phyloP scores from a whole-genome alignment of 1,140 invertebrate genomes.

The Caerostris extrusa region DNA sequence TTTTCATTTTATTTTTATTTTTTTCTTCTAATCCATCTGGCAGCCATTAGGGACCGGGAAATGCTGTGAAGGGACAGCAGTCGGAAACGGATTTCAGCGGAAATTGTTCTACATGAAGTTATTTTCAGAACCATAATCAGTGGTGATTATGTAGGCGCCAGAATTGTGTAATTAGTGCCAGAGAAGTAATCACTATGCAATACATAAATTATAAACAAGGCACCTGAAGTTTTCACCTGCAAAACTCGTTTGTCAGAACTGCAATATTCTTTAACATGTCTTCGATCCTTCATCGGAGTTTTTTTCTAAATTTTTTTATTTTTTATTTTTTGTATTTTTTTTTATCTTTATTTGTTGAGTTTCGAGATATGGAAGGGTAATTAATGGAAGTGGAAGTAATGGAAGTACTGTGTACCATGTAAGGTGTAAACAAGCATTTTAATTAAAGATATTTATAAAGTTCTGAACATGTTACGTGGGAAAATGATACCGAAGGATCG shows the following conservation, averaged over 20 bases:
- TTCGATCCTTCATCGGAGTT: neutral
- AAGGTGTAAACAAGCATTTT: slow-evolving; percentile 4
- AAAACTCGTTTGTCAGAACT: slow-evolving; percentile 1
- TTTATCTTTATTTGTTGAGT: neutral
- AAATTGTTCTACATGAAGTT: slow-evolving; percentile 66
- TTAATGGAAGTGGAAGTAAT: slow-evolving; percentile 37
- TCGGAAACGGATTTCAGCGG: slow-evolving; percentile 23
- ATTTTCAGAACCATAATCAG: slow-evolving; percentile 70
- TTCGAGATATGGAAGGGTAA: neutral
- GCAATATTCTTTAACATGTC: slow-evolving; percentile 10
- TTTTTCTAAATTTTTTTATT: neutral
- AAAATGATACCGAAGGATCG: neutral
- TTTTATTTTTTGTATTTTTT: too few relatives aligned
- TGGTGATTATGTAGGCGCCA: slow-evolving; percentile 70
- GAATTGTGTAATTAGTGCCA: slow-evolving; percentile 74
- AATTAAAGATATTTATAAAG: slow-evolving; percentile 40
- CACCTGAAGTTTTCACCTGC: neutral
- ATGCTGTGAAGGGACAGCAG: slow-evolving; percentile 51
- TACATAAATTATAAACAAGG: slow-evolving; percentile 25
- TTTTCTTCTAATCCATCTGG: neutral
- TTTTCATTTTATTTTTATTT: neutral
- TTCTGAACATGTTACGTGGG: neutral
- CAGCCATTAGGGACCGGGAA: slow-evolving; percentile 48
- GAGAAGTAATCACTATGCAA: slow-evolving; percentile 26
- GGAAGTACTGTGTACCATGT: neutral